Conservation (phyloP, 1,140 invertebrate species). For the Leptestheria dahalacensis region DNA sequence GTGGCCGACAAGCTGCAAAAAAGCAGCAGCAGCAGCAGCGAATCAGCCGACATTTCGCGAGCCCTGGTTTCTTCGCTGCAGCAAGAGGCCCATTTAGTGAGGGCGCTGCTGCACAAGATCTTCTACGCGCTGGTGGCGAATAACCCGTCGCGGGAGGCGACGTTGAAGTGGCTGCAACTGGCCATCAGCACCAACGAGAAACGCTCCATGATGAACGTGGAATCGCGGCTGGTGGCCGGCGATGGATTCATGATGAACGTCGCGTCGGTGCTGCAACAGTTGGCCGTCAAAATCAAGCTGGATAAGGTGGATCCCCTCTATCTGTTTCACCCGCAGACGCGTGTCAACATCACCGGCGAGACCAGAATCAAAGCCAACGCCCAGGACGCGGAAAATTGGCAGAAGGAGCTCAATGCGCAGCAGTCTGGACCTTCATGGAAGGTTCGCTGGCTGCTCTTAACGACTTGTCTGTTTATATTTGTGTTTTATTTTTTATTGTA, state of each 20-base stretch:
- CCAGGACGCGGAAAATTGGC: constrained; percentile 62
- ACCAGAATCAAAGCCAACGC: constrained; percentile 67
- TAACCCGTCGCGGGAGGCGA: constrained; percentile 49
- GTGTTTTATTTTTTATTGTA: not conserved
- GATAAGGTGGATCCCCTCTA: constrained; percentile 72
- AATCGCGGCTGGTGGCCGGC: constrained; percentile 65
- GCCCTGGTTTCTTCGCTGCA: constrained; percentile 45
- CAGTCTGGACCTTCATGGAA: not conserved
- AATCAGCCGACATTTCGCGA: constrained; percentile 36
- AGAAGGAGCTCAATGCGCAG: constrained; percentile 22
- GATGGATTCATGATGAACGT: constrained; percentile 93
- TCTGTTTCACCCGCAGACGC: constrained; percentile 63
- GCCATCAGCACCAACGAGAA: constrained; percentile 68
- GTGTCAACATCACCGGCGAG: constrained; percentile 64
- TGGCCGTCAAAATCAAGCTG: constrained; percentile 52
- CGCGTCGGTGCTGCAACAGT: constrained; percentile 70
- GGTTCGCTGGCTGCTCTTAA: not conserved
- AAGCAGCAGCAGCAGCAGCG: constrained; percentile 23
- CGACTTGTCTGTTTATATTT: not conserved
- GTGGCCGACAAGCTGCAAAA: constrained; percentile 48
- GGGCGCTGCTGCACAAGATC: constrained; percentile 35
- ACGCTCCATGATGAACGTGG: constrained; percentile 72
- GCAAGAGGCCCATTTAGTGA: constrained; percentile 51
- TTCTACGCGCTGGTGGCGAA: constrained; percentile 73
- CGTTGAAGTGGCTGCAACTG: constrained; percentile 59